Evolutionary conservation across 2,113 vertebrate genomes (phyloP).

Genomic region (Lagopus leucura): DNA sequence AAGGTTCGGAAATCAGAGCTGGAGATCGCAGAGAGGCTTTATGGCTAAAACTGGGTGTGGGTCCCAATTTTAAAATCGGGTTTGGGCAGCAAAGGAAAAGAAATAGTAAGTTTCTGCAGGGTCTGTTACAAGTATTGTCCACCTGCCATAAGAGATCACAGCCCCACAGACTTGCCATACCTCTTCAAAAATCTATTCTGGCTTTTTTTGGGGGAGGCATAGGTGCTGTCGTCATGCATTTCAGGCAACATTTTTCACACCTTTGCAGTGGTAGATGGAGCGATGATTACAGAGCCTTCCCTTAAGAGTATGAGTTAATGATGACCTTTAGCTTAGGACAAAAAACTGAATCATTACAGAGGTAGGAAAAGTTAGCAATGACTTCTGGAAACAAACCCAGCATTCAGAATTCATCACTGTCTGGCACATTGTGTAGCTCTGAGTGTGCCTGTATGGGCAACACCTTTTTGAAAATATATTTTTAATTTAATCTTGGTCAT

Average conservation of each 20-base stretch:
- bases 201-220: not conserved
- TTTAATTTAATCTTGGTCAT: not conserved
- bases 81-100: not conserved
- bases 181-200: not conserved
- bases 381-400: not conserved
- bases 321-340: slow-evolving; percentile 32
- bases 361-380: not conserved
- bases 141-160: not conserved
- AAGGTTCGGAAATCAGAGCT: not conserved
- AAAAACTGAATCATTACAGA: slow-evolving; percentile 26
- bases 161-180: not conserved
- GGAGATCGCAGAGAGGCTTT: not conserved
- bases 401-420: not conserved
- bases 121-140: not conserved
- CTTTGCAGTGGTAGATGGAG: not conserved
- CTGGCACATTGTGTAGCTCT: not conserved
- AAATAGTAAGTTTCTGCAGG: not conserved
- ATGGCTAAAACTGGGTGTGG: not conserved
- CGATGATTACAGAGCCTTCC: not conserved
- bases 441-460: not conserved
- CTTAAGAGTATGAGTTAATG: not conserved
- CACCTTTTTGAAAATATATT: not conserved
- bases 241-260: not conserved
- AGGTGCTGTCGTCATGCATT: not conserved
- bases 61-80: not conserved